These are phyloP conservation scores for Pseudanteris insignis DNA, from an alignment of 2,888 invertebrate genomes.

Conservation along the genomic window DNA sequence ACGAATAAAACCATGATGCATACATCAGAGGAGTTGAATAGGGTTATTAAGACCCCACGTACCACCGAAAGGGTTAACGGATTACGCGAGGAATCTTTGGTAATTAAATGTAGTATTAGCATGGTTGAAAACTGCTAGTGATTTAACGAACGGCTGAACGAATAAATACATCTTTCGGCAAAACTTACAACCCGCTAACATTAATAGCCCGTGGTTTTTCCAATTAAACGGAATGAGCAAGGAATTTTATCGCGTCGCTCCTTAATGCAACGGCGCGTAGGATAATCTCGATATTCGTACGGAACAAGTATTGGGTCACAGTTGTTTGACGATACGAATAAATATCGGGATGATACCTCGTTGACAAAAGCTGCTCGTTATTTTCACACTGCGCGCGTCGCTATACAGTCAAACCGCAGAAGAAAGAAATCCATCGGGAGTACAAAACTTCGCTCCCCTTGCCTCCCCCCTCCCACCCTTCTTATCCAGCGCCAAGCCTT, in stretches of 20 bases:
- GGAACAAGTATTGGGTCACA: constrained; percentile 28
- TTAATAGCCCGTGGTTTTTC: too few species aligned
- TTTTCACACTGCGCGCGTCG: constrained; percentile 60
- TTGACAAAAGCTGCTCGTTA: constrained; percentile 57
- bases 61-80: constrained; percentile 19
- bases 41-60: constrained; percentile 31
- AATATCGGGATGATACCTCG: constrained; percentile 52
- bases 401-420: constrained; percentile 50
- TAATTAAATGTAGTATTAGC: background rate
- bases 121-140: too few species aligned
- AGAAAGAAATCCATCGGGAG: constrained; percentile 55
- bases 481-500: too few species aligned
- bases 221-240: too few species aligned
- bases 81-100: constrained; percentile 10
- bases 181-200: too few species aligned
- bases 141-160: too few species aligned
- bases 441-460: constrained; percentile 49
- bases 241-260: background rate
- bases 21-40: constrained; percentile 32
- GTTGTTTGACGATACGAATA: constrained; percentile 50
- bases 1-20: constrained; percentile 24
- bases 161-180: too few species aligned
- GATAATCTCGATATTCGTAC: constrained; percentile 34
- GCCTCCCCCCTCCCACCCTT: too few species aligned
- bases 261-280: constrained; percentile 7